Base-by-base conservation (phyloP, 2,888 invertebrate genomes). In the Morinoia aosen region DNA sequence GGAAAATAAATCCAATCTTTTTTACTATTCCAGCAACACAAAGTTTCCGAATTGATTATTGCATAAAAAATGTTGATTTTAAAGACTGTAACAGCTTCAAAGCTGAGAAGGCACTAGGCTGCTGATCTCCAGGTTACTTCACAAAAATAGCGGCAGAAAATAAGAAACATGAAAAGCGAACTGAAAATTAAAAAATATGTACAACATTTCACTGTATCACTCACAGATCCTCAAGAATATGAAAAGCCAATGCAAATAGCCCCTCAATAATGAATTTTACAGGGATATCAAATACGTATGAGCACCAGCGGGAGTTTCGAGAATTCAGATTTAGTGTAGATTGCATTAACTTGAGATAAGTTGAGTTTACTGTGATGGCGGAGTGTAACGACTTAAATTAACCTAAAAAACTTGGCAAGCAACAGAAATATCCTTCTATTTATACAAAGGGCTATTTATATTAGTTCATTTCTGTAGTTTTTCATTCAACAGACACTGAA, bases 391-490 rank as follows among this genome's bases (percentile, higher is more conserved):
- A 76, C 76, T 76, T 76, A 76, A 19, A 10, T 14, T 33, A 33
- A 76, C 76, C 76, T 76, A 76, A 10, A 76, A 76, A 76, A 76
- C 76, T 76, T 76, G 76, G 76, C 76, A 76, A 76, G 76, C 76
- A 76, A 76, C 76, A 76, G 76, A 76, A 76, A 76, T 25, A 25
- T 33, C 76, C 19, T 16, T 76, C 76, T 76, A 76, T 76, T 76
- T 76, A 76, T 76, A 76, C 76, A 76, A 76, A 76, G 76, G 25
- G 76, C 76, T 76, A 76, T 76, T 76, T 76, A 76, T 76, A 76
- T 25, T 19, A 25, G 33, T 25, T 76, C 76, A 25, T 33, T 33
- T 76, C 76, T 76, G 25, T 33, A 25, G 16, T 33, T 76, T 61
- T 76, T 76, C 76, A 76, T 10, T 76, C 33, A 33, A 61, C 19